Conservation (phyloP, 2,113 vertebrate species). For the Labeo catla region DNA sequence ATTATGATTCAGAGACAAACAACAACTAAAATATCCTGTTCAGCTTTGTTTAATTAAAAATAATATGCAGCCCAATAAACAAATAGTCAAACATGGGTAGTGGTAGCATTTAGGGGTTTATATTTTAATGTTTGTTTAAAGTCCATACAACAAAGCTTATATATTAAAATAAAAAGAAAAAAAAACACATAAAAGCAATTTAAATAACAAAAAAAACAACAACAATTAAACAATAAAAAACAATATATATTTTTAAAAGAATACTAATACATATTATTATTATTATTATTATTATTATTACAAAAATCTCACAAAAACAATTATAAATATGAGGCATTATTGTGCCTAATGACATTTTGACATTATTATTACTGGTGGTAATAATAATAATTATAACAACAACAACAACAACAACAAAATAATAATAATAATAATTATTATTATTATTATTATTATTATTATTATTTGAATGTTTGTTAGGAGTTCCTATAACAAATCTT, state of each 20-base stretch:
- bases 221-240: not conserved
- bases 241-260: not conserved
- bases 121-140: slow-evolving; percentile 12
- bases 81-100: not conserved
- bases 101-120: not conserved
- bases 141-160: not conserved
- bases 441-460: too few species aligned
- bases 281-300: not conserved
- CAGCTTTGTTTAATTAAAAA: not conserved
- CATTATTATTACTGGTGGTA: not conserved
- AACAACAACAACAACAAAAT: too few species aligned
- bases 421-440: too few species aligned
- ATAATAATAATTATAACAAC: too few species aligned
- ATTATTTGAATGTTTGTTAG: too few species aligned
- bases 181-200: not conserved
- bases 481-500: too few species aligned
- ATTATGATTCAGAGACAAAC: not conserved
- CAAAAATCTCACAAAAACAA: not conserved
- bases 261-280: not conserved
- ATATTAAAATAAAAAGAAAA: not conserved
- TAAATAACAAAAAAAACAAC: not conserved
- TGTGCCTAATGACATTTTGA: not conserved
- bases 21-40: not conserved
- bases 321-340: not conserved
- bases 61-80: not conserved